Conservation (phyloP, 35 echinoderm and acorn worm genomes). For the Holothuria glaberrima region DNA sequence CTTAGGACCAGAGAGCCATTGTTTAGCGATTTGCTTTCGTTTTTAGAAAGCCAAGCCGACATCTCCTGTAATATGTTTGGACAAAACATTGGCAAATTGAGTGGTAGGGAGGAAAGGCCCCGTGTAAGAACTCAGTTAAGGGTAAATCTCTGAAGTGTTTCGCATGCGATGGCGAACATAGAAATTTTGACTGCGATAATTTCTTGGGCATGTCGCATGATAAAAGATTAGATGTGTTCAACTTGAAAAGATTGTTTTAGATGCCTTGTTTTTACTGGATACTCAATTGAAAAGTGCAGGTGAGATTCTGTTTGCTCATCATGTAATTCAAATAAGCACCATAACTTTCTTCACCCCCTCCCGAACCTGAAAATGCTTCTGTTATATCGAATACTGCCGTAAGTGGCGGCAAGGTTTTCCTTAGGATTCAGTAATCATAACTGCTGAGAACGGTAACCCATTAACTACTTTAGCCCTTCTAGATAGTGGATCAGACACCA, state of each 20-base stretch:
- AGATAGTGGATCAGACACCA: conserved; percentile 64
- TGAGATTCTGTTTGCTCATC: neutral
- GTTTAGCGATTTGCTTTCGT: too few relatives aligned
- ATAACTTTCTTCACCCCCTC: conserved; percentile 19
- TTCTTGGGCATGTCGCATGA: conserved; percentile 7
- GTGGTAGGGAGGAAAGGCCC: neutral
- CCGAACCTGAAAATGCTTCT: neutral
- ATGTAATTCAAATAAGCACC: conserved; percentile 33
- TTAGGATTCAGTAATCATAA: conserved; percentile 41
- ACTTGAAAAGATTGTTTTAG: conserved; percentile 19
- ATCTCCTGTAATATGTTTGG: too few relatives aligned
- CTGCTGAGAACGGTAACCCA: conserved; percentile 32
- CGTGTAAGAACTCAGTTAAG: neutral
- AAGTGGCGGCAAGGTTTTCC: conserved; percentile 28
- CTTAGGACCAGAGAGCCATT: too few relatives aligned
- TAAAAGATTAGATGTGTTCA: conserved; percentile 25
- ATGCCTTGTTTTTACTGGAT: conserved; percentile 45
- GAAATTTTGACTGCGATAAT: conserved; percentile 12
- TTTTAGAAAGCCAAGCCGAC: too few relatives aligned
- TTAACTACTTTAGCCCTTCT: conserved; percentile 42
- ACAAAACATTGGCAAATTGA: too few relatives aligned
- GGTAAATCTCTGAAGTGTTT: too few relatives aligned
- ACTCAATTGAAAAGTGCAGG: conserved; percentile 41
- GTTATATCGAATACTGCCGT: conserved; percentile 33
- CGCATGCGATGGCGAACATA: conserved; percentile 9